These are phyloP conservation scores for Coronaproctus castanopsis DNA, from an alignment of 2,888 invertebrate genomes.

Conservation along the genomic window DNA sequence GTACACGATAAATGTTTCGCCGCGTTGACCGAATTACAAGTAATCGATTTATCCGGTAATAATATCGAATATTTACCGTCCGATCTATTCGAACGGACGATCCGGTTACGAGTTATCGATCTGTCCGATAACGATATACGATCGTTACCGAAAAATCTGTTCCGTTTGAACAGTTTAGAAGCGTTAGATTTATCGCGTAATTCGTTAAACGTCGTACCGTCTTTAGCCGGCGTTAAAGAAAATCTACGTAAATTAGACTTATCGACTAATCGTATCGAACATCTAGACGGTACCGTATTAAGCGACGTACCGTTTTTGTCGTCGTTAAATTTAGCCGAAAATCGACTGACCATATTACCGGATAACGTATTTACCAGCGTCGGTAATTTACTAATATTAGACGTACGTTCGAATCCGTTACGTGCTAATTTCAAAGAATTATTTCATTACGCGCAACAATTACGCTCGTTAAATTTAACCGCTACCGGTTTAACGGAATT, in stretches of 20 bases:
- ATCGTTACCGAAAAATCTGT: constrained; percentile 53
- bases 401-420: constrained; percentile 57
- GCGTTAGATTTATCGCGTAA: constrained; percentile 60
- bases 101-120: constrained; percentile 49
- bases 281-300: constrained; percentile 70
- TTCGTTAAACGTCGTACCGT: constrained; percentile 57
- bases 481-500: constrained; percentile 54
- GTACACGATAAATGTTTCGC: constrained; percentile 56
- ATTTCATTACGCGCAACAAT: constrained; percentile 63
- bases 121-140: constrained; percentile 49
- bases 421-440: constrained; percentile 72
- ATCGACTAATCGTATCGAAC: constrained; percentile 59
- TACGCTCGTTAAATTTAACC: constrained; percentile 54
- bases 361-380: constrained; percentile 74
- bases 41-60: constrained; percentile 58
- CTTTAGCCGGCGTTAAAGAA: constrained; percentile 55
- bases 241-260: constrained; percentile 58
- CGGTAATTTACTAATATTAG: constrained; percentile 52
- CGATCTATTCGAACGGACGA: constrained; percentile 57
- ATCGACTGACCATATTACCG: constrained; percentile 62
- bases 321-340: constrained; percentile 53
- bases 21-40: constrained; percentile 50
- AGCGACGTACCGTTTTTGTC: constrained; percentile 59
- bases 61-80: constrained; percentile 51
- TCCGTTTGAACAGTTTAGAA: constrained; percentile 51